Base-by-base conservation (phyloP, 2,888 invertebrate genomes). In the Luperina testacea region DNA sequence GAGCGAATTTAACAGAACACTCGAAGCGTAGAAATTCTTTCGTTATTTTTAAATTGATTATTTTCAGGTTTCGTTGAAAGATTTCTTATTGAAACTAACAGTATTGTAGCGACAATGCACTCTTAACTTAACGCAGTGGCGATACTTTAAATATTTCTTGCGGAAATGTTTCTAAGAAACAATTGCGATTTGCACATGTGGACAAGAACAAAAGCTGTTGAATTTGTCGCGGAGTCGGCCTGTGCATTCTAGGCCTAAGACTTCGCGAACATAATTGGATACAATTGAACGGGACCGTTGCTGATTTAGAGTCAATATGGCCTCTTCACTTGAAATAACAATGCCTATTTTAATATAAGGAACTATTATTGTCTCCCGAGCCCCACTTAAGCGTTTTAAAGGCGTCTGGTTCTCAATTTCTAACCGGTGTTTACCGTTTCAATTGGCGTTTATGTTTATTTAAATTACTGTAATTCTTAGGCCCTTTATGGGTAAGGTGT, bases 231-330 rank as follows among this genome's bases (percentile, higher is more conserved):
- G 17, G 27, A 72, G 76, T 75, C 78, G 72, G 61, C 59, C 53
- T 57, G 68, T 88, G 64, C 75, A 32, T 73, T 72, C 65, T 7
- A 57, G 24, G 61, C 90, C 89, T 90, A 81, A 88, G 81, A 82
- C 81, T 87, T 84, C 61, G 90, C 88, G 84, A 89, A 92, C 90
- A 93, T 94, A 95, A 95, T 95, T 95, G 94, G 91, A 91, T 88
- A 88, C 95, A 95, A 95, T 95, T 95, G 95, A 91, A 88, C 87
- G 84, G 77, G 87, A 86, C 90, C 88, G 86, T 90, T 90, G 92
- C 90, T 92, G 92, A 93, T 94, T 94, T 93, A 90, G 90, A 90
- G 88, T 89, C 91, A 92, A 92, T 92, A 92, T 90, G 85, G 82
- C 82, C 72, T 87, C 90, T 88, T 88, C 88, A 86, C 87, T 91